These are phyloP conservation scores for Chouioia cunea DNA, from an alignment of 2,888 invertebrate genomes.

Conservation along the genomic window DNA sequence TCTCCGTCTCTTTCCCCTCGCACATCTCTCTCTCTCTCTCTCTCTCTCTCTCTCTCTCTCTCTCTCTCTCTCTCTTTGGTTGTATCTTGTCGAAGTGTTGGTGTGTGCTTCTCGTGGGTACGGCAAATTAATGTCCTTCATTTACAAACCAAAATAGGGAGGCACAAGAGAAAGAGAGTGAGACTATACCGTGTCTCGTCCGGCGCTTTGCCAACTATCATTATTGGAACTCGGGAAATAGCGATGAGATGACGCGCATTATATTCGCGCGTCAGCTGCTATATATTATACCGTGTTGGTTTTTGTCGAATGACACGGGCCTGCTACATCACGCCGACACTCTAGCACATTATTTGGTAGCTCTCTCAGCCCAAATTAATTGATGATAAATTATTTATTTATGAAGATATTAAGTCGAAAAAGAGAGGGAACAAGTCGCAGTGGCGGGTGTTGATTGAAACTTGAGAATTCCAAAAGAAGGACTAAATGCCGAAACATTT, in stretches of 20 bases:
- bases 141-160: constrained; percentile 54
- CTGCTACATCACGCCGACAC: too few species aligned
- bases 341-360: constrained; percentile 9
- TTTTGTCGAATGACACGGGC: not conserved
- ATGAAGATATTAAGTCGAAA: constrained; percentile 8
- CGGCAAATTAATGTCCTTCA: constrained; percentile 53
- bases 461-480: not conserved
- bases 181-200: not conserved
- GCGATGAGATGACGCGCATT: constrained; percentile 56
- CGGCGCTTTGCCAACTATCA: constrained; percentile 44
- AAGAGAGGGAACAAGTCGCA: not conserved
- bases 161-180: constrained; percentile 36
- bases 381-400: constrained; percentile 43
- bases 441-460: constrained; percentile 30
- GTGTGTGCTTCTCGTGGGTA: constrained; percentile 22
- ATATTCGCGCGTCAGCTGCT: constrained; percentile 30
- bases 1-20: constrained; percentile 28
- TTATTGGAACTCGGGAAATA: constrained; percentile 53
- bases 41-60: constrained; percentile 11
- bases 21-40: constrained; percentile 15
- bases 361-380: constrained; percentile 15
- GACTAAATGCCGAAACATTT: not conserved
- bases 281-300: constrained; percentile 29
- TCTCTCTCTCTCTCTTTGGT: constrained; percentile 30
- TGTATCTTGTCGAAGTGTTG: too few species aligned